Conservation (phyloP, 2,113 vertebrate genomes). For the Cebus imitator region DNA sequence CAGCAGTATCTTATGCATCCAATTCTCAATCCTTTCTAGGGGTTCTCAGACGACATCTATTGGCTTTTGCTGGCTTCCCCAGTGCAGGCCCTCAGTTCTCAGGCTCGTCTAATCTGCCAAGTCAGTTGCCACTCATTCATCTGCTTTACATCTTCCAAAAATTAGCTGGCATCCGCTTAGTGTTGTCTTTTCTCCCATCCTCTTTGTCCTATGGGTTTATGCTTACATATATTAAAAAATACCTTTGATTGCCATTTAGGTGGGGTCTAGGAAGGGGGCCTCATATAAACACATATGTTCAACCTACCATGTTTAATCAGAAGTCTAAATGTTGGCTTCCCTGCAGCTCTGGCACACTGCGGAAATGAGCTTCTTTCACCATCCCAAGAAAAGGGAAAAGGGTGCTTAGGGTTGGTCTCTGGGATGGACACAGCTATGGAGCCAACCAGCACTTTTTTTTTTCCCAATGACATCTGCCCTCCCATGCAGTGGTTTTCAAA, state of each 20-base stretch:
- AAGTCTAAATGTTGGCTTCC: neutral
- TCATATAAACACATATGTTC: neutral
- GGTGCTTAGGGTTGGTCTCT: neutral
- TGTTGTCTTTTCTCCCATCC: neutral
- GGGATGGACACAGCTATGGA: neutral
- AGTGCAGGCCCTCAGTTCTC: neutral
- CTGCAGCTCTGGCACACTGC: neutral
- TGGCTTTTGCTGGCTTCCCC: neutral
- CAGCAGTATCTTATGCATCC: neutral
- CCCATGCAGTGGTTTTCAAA: neutral
- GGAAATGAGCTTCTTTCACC: neutral
- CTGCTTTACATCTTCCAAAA: neutral
- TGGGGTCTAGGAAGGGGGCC: neutral
- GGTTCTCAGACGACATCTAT: neutral
- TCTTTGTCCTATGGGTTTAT: neutral
- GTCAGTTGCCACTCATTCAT: neutral
- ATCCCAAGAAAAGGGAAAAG: neutral
- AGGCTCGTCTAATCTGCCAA: neutral
- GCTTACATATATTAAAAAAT: neutral
- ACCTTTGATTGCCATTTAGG: neutral
- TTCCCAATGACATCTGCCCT: neutral
- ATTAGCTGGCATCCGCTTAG: neutral
- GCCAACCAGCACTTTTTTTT: neutral
- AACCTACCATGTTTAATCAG: neutral
- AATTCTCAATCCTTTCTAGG: neutral